Conservation (phyloP, 1,140 invertebrate genomes). For the Galleria mellonella region DNA sequence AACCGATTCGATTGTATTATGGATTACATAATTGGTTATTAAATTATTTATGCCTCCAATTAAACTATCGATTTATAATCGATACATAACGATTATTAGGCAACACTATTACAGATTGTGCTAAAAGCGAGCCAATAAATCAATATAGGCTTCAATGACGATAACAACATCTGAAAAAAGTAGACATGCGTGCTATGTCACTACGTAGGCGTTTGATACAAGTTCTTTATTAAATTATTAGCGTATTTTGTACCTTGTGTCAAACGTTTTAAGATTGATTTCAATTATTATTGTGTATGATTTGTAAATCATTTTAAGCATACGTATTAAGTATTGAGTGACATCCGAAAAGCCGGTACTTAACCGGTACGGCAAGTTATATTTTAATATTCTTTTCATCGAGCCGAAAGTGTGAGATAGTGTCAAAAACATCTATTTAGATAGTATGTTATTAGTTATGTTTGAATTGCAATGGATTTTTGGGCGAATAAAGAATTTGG, state of each 20-base stretch:
- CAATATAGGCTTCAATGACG: neutral
- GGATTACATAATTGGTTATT: too few species aligned
- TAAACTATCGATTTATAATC: too few species aligned
- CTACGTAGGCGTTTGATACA: too few species aligned
- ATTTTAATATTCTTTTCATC: constrained; percentile 42
- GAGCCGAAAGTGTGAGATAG: constrained; percentile 25
- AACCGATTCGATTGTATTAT: too few species aligned
- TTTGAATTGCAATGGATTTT: too few species aligned
- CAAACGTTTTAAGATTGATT: neutral
- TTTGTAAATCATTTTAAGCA: constrained; percentile 28
- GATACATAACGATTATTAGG: too few species aligned
- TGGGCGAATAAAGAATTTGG: too few species aligned
- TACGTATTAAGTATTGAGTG: constrained; percentile 14
- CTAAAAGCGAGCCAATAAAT: constrained; percentile 3
- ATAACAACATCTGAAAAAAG: neutral
- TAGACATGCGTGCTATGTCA: too few species aligned
- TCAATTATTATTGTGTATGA: neutral
- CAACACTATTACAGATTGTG: neutral
- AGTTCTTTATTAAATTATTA: too few species aligned
- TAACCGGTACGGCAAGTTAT: constrained; percentile 20
- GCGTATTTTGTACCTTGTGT: neutral
- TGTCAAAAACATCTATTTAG: constrained; percentile 7
- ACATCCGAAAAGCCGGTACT: constrained; percentile 25
- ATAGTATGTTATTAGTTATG: neutral
- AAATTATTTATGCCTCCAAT: too few species aligned